phyloP scores from a whole-genome alignment of 2,113 vertebrate species.

The Dolichotis patagonum region DNA sequence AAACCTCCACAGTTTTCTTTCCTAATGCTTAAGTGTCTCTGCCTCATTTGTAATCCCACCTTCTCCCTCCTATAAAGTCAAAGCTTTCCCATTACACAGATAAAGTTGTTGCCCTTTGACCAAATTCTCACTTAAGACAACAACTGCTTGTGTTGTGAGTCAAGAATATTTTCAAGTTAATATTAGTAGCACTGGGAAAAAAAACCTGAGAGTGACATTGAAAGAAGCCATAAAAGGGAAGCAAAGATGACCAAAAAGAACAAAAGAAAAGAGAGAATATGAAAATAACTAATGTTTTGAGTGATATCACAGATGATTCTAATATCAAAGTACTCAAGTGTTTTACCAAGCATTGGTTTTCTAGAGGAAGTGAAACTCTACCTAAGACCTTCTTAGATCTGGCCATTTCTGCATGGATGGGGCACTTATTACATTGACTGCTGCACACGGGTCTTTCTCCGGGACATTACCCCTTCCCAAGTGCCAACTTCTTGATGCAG shows the following conservation, averaged over 20 bases:
- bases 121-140: not conserved
- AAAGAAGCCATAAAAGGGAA: not conserved
- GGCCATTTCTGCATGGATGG: not conserved
- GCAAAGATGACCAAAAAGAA: not conserved
- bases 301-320: not conserved
- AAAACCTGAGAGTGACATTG: not conserved
- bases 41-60: not conserved
- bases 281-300: not conserved
- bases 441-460: fast-evolving
- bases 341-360: not conserved
- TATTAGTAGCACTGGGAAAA: not conserved
- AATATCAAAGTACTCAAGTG: not conserved
- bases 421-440: too few species aligned
- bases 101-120: not conserved
- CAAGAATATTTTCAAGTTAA: not conserved
- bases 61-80: not conserved
- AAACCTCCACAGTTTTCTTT: not conserved
- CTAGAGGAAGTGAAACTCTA: not conserved
- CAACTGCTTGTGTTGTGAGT: not conserved
- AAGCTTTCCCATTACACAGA: not conserved
- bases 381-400: not conserved
- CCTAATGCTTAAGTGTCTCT: not conserved
- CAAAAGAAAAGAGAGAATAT: not conserved
- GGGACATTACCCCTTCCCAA: not conserved
- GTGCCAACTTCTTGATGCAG: not conserved